Percentiles rank a stretch among this genome's conserved stretches.
Evolutionary conservation across 2,888 invertebrate species (phyloP).

Genomic region (Synergus gifuensis): DNA sequence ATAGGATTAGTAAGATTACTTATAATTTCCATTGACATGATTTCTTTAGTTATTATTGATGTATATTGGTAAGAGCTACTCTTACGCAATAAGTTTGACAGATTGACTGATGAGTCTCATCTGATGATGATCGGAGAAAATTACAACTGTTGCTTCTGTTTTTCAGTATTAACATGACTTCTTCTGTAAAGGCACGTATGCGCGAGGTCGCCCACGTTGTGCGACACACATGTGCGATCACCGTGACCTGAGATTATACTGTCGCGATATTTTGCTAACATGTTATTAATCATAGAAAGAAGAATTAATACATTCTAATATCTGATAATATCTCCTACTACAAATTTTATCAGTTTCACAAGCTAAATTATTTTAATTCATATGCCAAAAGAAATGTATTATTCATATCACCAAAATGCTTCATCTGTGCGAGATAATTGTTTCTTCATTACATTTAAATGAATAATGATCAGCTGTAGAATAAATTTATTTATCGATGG

Average conservation of each 20-base stretch:
- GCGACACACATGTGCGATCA: conserved; percentile 55
- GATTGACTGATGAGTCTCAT: conserved; percentile 14
- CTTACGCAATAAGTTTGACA: conserved; percentile 23
- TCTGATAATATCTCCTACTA: neutral
- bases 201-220: conserved; percentile 53
- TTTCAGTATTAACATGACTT: conserved; percentile 19
- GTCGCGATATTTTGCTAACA: conserved; percentile 49
- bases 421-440: neutral
- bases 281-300: conserved; percentile 36
- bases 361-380: neutral
- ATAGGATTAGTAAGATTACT: no score
- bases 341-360: neutral
- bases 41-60: neutral
- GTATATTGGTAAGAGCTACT: neutral
- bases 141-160: conserved; percentile 36
- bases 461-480: neutral
- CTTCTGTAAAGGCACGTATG: conserved; percentile 3
- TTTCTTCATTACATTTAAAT: neutral
- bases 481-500: neutral
- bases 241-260: conserved; percentile 54
- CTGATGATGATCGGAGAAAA: conserved; percentile 12
- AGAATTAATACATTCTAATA: conserved; percentile 26
- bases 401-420: neutral
- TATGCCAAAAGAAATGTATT: neutral
- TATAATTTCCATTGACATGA: neutral